Evolutionary conservation across 2,797 vertebrate species (phyloP), one percentile per base, ranked within the genome.

Genomic region (Myotis pilosus): DNA sequence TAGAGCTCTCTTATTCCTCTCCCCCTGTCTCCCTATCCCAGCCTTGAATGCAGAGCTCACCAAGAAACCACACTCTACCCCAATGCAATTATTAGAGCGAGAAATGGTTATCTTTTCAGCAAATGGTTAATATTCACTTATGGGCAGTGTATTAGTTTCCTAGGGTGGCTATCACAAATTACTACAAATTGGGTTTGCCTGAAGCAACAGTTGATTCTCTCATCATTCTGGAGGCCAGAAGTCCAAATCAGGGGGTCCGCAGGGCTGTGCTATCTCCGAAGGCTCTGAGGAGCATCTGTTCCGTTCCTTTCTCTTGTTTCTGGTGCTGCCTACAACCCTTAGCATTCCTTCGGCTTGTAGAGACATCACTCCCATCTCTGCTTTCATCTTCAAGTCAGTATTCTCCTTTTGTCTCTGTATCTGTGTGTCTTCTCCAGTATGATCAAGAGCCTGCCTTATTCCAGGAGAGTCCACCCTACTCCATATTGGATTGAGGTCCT

Each of bases 341-440:
- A 28, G 33, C 28, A 2, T 44, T 25, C 11, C 30, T 92, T 62
- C 38, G 22, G 8, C 38, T 44, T 23, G 1, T 25, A 44, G 69
- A 20, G 33, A 10, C 1, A 4, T 36, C 38, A 2, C 6, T 75
- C 22, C 10, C 1, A 8, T 44, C 19, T 62, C 57, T 23, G 3
- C 36, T 33, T 41, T n/a, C 3, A 0, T 47, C 30, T 47, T 78
- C 36, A 3, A 12, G 0, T n/a, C 28, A 16, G 3, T 33, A 11
- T 22, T 53, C 9, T 47, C 30, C n/a, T 23, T 22, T 1, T 36
- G 15, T n/a, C 13, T 64, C 57, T 33, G 33, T 57, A 16, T 28
- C 47, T 11, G 12, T 55, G 41, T 44, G 36, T 83, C 60, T 84
- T 68, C 36, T 66, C 47, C 57, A 5, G 0, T 33, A 10, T 12